Conservation (phyloP, 2,113 vertebrate species). For the Oryzias celebensis region DNA sequence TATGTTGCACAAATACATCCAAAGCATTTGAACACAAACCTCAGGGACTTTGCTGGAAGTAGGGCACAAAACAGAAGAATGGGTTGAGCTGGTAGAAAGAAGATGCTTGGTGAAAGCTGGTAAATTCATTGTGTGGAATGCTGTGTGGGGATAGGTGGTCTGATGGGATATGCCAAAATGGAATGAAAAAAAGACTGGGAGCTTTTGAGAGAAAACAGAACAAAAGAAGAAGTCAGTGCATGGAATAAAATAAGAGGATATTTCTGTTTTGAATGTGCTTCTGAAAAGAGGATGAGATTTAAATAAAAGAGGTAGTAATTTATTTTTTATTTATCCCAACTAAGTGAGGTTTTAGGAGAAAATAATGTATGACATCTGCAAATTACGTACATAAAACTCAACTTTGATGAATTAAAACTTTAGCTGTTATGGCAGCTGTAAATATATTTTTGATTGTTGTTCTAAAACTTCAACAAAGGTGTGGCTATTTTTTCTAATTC, state of each 20-base stretch:
- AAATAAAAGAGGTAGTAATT: not conserved
- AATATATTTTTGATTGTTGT: too few relatives aligned
- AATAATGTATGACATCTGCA: too few relatives aligned
- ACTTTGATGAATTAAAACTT: too few relatives aligned
- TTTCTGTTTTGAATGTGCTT: conserved; percentile 9
- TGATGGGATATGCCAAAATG: conserved; percentile 62
- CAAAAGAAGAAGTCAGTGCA: conserved; percentile 3
- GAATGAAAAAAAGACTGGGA: conserved; percentile 20
- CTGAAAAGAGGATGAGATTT: not conserved
- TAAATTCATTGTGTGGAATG: conserved; percentile 58
- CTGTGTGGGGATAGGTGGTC: conserved; percentile 42
- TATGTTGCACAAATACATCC: conserved; percentile 38
- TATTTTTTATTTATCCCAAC: not conserved
- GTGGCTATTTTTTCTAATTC: too few relatives aligned
- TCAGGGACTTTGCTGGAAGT: conserved; percentile 60
- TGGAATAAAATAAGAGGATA: conserved; percentile 17
- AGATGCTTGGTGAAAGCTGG: conserved; percentile 52
- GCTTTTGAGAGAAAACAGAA: conserved; percentile 34
- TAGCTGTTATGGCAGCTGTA: too few relatives aligned
- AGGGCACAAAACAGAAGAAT: conserved; percentile 56
- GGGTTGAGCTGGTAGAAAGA: conserved; percentile 46
- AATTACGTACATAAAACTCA: too few relatives aligned
- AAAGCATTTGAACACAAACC: conserved; percentile 48
- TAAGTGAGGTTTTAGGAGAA: too few relatives aligned
- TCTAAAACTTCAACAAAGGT: too few relatives aligned